A percentile compares a stretch with the other conserved stretches of the same genome.
Conservation (phyloP, 2,113 vertebrate species). For the Copsychus sechellarum region DNA sequence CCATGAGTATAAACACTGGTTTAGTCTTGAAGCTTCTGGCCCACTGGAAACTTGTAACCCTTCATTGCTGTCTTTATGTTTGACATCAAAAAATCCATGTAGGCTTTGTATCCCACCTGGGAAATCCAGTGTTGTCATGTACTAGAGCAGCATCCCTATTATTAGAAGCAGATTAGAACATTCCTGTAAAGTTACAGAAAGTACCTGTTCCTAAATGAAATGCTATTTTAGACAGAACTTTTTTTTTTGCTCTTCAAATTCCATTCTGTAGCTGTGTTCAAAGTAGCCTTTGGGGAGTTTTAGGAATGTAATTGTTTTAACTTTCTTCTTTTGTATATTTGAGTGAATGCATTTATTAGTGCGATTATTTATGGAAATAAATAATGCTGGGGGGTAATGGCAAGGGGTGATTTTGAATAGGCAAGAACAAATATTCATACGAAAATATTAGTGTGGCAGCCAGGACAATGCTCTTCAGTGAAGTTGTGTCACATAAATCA, state of each 20-base stretch:
- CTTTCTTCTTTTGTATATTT: not conserved
- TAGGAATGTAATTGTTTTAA: not conserved
- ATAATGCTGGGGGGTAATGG: not conserved
- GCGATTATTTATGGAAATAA: not conserved
- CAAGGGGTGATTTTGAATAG: not conserved
- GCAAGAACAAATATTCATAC: not conserved
- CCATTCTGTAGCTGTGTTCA: not conserved
- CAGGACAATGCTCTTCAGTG: not conserved
- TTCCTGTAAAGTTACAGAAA: not conserved
- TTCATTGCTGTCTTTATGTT: not conserved
- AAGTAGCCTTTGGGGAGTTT: not conserved
- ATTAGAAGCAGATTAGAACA: not conserved
- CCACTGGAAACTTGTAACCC: not conserved
- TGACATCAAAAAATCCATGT: not conserved
- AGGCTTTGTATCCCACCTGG: not conserved
- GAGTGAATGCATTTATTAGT: not conserved
- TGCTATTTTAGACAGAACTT: not conserved
- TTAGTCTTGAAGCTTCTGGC: not conserved
- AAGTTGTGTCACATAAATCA: not conserved
- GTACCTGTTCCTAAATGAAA: not conserved
- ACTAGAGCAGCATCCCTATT: not conserved
- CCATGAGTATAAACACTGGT: not conserved
- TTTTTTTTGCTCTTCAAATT: not conserved
- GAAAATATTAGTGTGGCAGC: not conserved
- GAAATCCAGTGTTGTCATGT: not conserved